Evolutionary conservation across 2,888 invertebrate genomes (phyloP), one percentile per base, ranked within the genome.

Genomic region (Papilio elwesi): DNA sequence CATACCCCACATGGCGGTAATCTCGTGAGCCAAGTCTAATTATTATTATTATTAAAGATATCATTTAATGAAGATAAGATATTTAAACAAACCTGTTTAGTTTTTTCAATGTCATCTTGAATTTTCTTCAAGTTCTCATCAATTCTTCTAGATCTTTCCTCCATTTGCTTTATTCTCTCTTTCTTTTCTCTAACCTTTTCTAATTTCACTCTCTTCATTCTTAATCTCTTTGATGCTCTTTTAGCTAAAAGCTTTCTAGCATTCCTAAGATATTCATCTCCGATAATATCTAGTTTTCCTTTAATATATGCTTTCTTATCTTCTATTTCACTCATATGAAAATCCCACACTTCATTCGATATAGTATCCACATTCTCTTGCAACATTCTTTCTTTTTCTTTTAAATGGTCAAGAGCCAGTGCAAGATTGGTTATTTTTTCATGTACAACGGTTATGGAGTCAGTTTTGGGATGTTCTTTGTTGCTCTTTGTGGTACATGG

Each of bases 41-140:
- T n/a, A n/a, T n/a, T n/a, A n/a, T n/a, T n/a, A n/a, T n/a, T n/a
- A n/a, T n/a, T n/a, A n/a, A n/a, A 43, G 43, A 12, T 53, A 12
- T 7, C 12, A 26, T 43, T 52, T 48, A 38, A 52, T 68, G 9
- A 69, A 51, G 49, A 8, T 64, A 12, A 55, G 36, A 15, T 16
- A 43, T 43, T 43, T 9, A 43, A 47, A 68, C 57, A 59, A 81
- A 95, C 95, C 94, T 94, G 93, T 85, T 95, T 95, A 57, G 92
- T 93, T 80, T 94, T 94, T 71, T 94, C 92, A 55, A 95, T 95
- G 72, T 95, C 93, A 81, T 96, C 95, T 78, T 95, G 94, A 82
- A 96, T 95, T 74, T 94, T 94, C 76, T 95, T 94, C 74, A 96
- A 89, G 94, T 96, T 96, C 63, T 94, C 94, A 89, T 97, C 96